Evolutionary conservation across 2,888 invertebrate genomes (phyloP).

Genomic region (Dermolepida albohirtum): DNA sequence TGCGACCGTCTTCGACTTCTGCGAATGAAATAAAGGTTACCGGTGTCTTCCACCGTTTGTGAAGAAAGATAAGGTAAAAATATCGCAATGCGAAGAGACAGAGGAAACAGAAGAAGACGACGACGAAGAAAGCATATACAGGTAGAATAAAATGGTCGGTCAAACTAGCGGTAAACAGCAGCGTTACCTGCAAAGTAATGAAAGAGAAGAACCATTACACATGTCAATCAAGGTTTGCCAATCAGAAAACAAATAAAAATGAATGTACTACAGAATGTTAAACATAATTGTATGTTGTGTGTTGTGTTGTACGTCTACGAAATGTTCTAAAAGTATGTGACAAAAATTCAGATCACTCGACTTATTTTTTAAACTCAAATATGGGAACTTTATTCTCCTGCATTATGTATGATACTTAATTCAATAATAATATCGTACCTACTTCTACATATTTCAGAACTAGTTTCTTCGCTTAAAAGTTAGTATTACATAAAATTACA

Average conservation of each 20-base stretch:
- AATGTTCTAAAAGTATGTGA: too few relatives aligned
- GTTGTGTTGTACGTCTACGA: too few relatives aligned
- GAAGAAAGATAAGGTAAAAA: slow-evolving; percentile 16
- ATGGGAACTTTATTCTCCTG: too few relatives aligned
- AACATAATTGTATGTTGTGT: too few relatives aligned
- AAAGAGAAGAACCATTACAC: slow-evolving; percentile 39
- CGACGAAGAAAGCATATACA: not conserved
- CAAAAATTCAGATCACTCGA: too few relatives aligned
- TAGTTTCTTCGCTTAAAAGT: too few relatives aligned
- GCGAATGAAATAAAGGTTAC: slow-evolving; percentile 33
- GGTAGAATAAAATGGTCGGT: slow-evolving; percentile 25
- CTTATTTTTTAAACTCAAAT: too few relatives aligned
- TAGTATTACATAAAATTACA: too few relatives aligned
- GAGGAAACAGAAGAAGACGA: slow-evolving; percentile 10
- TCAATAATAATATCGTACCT: too few relatives aligned
- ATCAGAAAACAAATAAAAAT: slow-evolving; percentile 38
- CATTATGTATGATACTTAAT: too few relatives aligned
- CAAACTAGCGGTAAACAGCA: slow-evolving; percentile 41
- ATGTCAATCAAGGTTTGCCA: slow-evolving; percentile 39
- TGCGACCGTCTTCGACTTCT: slow-evolving; percentile 30
- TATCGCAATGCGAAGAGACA: not conserved
- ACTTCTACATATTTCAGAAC: too few relatives aligned
- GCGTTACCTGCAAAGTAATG: slow-evolving; percentile 40
- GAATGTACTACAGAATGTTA: too few relatives aligned
- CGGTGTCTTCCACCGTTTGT: slow-evolving; percentile 27